A percentile compares a stretch with the other conserved stretches of the same genome.
Evolutionary conservation across 2,797 vertebrate genomes (phyloP).

Genomic region (Corythornis leucogaster): DNA sequence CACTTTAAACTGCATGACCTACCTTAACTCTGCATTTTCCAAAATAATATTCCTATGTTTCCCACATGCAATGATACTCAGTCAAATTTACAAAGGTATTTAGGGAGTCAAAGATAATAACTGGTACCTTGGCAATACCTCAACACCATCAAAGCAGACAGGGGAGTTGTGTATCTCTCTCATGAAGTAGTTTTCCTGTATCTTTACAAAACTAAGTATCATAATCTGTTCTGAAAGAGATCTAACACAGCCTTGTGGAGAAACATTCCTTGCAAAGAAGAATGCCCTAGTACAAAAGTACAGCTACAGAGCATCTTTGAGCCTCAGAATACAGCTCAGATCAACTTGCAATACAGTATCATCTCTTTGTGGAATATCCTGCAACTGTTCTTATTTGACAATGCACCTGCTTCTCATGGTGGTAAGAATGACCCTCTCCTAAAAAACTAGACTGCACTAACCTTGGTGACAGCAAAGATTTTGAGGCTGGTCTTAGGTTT

Average conservation of each 20-base stretch:
- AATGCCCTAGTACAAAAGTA: background rate
- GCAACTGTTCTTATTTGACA: background rate
- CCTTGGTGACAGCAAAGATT: background rate
- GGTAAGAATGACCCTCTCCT: background rate
- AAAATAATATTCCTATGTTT: background rate
- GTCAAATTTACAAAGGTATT: background rate
- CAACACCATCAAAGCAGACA: background rate
- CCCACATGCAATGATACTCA: background rate
- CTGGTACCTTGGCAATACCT: background rate
- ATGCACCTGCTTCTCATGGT: accelerated
- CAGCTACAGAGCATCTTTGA: background rate
- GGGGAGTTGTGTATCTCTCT: background rate
- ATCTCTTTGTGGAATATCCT: background rate
- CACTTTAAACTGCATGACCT: background rate
- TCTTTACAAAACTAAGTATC: background rate
- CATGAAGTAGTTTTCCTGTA: background rate
- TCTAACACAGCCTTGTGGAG: background rate
- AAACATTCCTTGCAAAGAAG: background rate
- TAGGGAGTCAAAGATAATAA: background rate
- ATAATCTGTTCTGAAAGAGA: background rate
- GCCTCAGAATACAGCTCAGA: background rate
- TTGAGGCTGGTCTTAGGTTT: background rate
- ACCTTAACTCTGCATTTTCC: background rate
- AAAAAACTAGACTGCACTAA: background rate
- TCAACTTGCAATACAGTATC: background rate